A percentile compares a stretch with the other conserved stretches of the same genome.
phyloP scores from a whole-genome alignment of 2,113 vertebrate genomes.

The Tupaia tana region DNA sequence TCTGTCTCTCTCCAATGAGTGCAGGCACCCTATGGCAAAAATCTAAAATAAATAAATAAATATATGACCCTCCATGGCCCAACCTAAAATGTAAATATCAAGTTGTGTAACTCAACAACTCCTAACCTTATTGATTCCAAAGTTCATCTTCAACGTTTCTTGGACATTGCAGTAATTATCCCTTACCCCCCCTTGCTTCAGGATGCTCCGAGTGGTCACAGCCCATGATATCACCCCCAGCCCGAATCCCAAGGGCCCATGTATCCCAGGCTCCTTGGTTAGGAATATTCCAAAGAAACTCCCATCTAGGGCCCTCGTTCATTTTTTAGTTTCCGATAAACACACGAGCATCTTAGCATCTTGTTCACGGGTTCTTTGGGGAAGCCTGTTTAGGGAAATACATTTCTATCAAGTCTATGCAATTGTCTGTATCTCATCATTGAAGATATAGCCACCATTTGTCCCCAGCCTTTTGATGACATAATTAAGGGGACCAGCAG shows the following conservation, averaged over 20 bases:
- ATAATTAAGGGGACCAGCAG: too few species aligned
- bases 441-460: not conserved
- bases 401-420: not conserved
- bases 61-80: too few species aligned
- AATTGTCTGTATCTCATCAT: not conserved
- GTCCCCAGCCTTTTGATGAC: not conserved
- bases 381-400: not conserved
- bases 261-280: not conserved
- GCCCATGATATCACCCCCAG: not conserved
- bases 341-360: not conserved
- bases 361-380: not conserved
- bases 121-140: not conserved
- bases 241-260: too few species aligned
- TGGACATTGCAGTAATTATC: not conserved
- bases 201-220: not conserved
- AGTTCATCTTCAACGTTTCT: not conserved
- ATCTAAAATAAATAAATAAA: not conserved
- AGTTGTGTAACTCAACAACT: not conserved
- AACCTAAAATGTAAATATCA: not conserved
- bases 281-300: not conserved
- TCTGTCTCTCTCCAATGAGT: too few species aligned
- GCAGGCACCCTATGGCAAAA: too few species aligned
- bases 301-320: not conserved
- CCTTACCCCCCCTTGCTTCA: not conserved
- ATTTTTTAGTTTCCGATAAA: not conserved